Evolutionary conservation across 2,888 invertebrate species (phyloP).

Genomic region (Latrodectus elegans): DNA sequence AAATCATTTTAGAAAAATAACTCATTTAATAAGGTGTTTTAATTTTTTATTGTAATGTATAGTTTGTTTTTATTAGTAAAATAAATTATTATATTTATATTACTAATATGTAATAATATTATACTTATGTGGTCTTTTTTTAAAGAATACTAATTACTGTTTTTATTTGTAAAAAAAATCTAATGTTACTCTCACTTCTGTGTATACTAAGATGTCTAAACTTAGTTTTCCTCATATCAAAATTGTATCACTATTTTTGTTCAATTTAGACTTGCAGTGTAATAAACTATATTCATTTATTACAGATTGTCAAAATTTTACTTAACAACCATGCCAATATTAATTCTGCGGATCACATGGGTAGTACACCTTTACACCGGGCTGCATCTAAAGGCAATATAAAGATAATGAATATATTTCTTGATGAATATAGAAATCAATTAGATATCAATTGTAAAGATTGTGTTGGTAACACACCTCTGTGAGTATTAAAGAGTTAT

Average conservation of each 20-base stretch:
- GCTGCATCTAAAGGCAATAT: constrained; percentile 86
- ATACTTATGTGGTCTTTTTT: neutral
- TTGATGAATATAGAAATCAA: constrained; percentile 77
- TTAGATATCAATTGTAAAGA: constrained; percentile 81
- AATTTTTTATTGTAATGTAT: neutral
- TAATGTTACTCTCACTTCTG: too few species aligned
- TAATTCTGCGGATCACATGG: constrained; percentile 82
- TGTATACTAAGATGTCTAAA: neutral
- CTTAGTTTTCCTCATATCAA: neutral
- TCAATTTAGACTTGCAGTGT: neutral
- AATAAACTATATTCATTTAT: neutral
- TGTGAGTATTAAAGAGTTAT: constrained; percentile 78
- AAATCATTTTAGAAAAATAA: too few species aligned
- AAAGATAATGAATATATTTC: constrained; percentile 81
- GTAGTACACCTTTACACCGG: constrained; percentile 86
- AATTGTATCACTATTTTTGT: neutral
- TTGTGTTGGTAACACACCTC: constrained; percentile 83
- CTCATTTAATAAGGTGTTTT: too few species aligned
- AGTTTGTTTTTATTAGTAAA: neutral
- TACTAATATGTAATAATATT: neutral
- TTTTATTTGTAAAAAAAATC: too few species aligned
- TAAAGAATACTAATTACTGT: neutral
- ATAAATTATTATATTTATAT: neutral
- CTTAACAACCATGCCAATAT: constrained; percentile 82
- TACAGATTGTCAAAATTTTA: constrained; percentile 81